Percentiles rank a stretch among this genome's conserved stretches.
Conservation (phyloP, 2,113 vertebrate species). For the Bombycilla garrulus region DNA sequence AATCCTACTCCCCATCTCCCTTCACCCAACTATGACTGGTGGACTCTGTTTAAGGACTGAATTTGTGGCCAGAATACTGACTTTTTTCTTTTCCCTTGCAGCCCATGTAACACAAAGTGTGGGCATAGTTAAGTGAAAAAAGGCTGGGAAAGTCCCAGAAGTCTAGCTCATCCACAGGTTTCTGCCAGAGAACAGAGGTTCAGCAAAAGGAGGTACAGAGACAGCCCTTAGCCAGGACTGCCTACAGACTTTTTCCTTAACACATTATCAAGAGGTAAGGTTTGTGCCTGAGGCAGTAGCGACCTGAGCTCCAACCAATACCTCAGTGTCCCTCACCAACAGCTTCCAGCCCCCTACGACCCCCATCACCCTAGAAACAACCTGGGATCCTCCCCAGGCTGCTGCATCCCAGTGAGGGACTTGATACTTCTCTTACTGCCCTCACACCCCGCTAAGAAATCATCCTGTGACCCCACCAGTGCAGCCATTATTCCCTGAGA, state of each 20-base stretch:
- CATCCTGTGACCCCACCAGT: neutral
- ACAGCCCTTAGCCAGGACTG: neutral
- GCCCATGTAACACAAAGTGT: neutral
- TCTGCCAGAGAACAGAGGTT: neutral
- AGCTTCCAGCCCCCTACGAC: neutral
- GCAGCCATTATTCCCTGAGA: neutral
- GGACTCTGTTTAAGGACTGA: neutral
- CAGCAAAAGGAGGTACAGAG: neutral
- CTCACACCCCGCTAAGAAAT: neutral
- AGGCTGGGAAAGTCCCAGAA: neutral
- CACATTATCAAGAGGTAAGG: neutral
- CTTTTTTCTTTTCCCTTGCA: neutral
- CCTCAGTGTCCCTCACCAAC: neutral
- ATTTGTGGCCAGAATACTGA: neutral
- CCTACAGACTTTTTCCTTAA: neutral
- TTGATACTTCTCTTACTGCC: neutral
- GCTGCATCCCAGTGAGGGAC: neutral
- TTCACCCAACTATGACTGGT: neutral
- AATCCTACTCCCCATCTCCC: neutral
- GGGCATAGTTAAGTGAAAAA: neutral
- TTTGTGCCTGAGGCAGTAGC: neutral
- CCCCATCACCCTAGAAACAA: neutral
- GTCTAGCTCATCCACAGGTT: neutral
- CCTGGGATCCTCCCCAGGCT: neutral
- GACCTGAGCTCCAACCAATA: neutral